Percentiles rank a stretch among this genome's conserved stretches.
phyloP scores from a whole-genome alignment of 1,140 invertebrate genomes.

The Bicyclus anynana region DNA sequence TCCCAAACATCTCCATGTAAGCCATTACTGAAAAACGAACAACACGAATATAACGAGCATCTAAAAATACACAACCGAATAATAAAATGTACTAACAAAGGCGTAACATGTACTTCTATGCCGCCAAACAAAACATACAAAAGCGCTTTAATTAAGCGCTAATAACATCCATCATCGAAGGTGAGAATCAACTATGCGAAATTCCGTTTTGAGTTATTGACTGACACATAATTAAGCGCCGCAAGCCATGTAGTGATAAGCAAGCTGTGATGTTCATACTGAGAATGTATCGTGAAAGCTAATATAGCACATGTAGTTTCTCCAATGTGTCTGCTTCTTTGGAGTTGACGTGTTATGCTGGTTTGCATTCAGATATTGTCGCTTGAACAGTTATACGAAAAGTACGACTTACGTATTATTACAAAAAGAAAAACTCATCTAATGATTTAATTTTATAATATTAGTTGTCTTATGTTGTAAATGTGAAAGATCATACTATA shows the following conservation, averaged over 20 bases:
- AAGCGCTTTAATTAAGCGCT: conserved; percentile 60
- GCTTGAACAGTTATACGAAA: conserved; percentile 2
- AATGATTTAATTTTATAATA: too few species aligned
- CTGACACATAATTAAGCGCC: conserved; percentile 45
- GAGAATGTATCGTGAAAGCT: conserved; percentile 42
- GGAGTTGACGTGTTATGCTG: conserved; percentile 21
- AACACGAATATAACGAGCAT: conserved; percentile 3
- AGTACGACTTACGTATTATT: background rate
- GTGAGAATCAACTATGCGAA: conserved; percentile 54
- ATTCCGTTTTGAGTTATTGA: conserved; percentile 45
- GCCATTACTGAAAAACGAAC: conserved; percentile 87
- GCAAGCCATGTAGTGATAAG: conserved; percentile 47
- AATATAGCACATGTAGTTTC: conserved; percentile 38
- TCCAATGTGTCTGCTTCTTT: conserved; percentile 52
- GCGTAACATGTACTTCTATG: conserved; percentile 36
- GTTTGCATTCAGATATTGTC: conserved; percentile 9
- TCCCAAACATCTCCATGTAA: conserved; percentile 97
- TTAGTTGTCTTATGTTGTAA: too few species aligned
- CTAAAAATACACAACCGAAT: conserved; percentile 32
- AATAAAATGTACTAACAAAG: conserved; percentile 37
- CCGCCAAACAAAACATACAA: conserved; percentile 49
- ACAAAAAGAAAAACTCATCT: too few species aligned
- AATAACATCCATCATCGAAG: conserved; percentile 52
- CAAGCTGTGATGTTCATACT: conserved; percentile 37
- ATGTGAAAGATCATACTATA: too few species aligned